Percentiles rank a stretch among this genome's conserved stretches.
Evolutionary conservation across 2,113 vertebrate species (phyloP).

Genomic region (Cranoglanis bouderius): DNA sequence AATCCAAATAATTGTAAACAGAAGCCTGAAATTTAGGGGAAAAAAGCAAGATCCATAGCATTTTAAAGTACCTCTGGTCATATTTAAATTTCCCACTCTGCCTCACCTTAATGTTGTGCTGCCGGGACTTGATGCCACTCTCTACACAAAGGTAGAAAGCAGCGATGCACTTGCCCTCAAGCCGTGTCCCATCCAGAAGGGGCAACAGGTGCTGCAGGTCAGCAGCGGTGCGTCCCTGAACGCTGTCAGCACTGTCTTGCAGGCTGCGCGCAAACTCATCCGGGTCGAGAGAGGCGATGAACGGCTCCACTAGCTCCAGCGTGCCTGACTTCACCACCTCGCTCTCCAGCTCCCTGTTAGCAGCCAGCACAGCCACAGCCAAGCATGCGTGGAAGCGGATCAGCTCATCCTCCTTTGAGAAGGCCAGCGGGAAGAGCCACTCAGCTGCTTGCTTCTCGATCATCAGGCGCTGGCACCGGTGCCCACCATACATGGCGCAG

Average conservation of each 20-base stretch:
- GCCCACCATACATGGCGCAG: slow-evolving; percentile 94
- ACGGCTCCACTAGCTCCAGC: slow-evolving; percentile 93
- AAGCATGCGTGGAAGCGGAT: slow-evolving; percentile 92
- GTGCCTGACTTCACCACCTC: slow-evolving; percentile 96
- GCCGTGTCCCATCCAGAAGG: slow-evolving; percentile 86
- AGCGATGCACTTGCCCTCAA: slow-evolving; percentile 94
- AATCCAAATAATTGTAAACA: background rate
- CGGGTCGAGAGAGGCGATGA: slow-evolving; percentile 89
- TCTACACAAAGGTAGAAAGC: slow-evolving; percentile 93
- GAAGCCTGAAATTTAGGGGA: background rate
- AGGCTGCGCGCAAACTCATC: slow-evolving; percentile 83
- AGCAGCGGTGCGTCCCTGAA: slow-evolving; percentile 85
- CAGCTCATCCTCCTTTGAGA: slow-evolving; percentile 90
- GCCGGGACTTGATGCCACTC: slow-evolving; percentile 88
- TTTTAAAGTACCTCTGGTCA: background rate
- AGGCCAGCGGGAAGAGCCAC: slow-evolving; percentile 96
- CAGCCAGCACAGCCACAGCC: slow-evolving; percentile 87
- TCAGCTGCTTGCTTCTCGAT: slow-evolving; percentile 90
- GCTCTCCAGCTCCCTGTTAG: slow-evolving; percentile 91
- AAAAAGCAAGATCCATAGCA: background rate
- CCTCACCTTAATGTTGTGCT: slow-evolving; percentile 92
- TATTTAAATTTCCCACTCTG: background rate
- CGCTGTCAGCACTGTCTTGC: slow-evolving; percentile 84
- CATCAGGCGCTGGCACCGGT: slow-evolving; percentile 89
- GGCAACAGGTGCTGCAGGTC: slow-evolving; percentile 91